Percentiles rank a stretch among this genome's conserved stretches.
Conservation (phyloP, 1,140 invertebrate species). For the Trachymyrmex septentrionalis region DNA sequence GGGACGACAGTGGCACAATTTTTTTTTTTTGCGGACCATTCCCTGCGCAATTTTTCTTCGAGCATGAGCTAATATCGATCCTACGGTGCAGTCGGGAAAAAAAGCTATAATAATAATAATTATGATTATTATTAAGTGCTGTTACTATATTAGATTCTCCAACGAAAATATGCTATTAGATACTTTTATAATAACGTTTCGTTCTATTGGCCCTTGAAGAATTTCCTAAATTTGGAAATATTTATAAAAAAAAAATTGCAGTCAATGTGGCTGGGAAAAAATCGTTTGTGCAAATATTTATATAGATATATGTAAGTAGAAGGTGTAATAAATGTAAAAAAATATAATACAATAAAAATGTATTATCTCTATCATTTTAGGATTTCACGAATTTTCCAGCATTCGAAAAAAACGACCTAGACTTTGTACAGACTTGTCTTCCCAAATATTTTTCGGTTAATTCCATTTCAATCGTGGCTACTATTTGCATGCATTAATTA, state of each 20-base stretch:
- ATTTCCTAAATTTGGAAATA: neutral
- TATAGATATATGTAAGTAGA: neutral
- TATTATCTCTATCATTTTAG: neutral
- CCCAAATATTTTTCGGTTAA: constrained; percentile 8
- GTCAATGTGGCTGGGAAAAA: constrained; percentile 1
- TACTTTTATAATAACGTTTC: neutral
- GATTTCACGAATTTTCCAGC: neutral
- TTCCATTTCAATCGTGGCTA: constrained; percentile 3
- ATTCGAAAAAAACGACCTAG: neutral
- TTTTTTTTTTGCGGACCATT: constrained; percentile 38
- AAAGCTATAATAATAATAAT: neutral
- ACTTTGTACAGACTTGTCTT: neutral
- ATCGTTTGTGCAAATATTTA: neutral
- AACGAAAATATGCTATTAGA: neutral
- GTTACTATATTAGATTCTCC: neutral
- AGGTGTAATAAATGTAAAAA: neutral
- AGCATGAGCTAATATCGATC: constrained; percentile 41
- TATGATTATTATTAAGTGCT: neutral
- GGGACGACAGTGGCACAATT: constrained; percentile 27
- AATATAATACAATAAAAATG: neutral
- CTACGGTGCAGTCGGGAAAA: neutral
- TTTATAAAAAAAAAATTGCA: neutral
- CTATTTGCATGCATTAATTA: neutral
- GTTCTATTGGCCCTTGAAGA: neutral
- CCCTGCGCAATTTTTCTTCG: constrained; percentile 34